A percentile compares a stretch with the other conserved stretches of the same genome.
Conservation (phyloP, 1,140 invertebrate species). For the Penaeus japonicus region DNA sequence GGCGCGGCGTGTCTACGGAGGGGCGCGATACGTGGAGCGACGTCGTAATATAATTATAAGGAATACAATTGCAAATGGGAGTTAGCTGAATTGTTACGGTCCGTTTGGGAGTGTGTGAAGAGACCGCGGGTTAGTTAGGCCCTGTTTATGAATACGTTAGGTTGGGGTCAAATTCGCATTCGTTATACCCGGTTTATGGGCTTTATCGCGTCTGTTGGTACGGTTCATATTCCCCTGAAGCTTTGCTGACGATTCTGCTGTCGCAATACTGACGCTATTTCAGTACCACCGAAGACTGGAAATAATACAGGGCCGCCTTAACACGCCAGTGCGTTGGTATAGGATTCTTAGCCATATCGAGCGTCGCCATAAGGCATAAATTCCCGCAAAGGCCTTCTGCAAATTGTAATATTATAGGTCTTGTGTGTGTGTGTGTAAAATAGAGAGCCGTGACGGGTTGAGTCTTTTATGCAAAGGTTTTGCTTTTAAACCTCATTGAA, state of each 20-base stretch:
- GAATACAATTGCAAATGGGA: slow-evolving; percentile 27
- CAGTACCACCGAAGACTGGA: too few relatives aligned
- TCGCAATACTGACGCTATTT: not conserved
- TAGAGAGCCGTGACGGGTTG: slow-evolving; percentile 30
- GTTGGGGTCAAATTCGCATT: slow-evolving; percentile 7
- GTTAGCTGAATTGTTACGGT: slow-evolving; percentile 24
- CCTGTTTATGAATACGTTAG: slow-evolving; percentile 27
- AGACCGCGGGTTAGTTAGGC: not conserved
- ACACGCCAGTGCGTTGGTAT: not conserved
- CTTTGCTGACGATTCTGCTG: not conserved
- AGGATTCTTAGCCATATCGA: not conserved
- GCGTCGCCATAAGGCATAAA: not conserved
- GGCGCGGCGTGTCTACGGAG: not conserved
- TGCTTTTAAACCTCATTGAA: slow-evolving; percentile 32
- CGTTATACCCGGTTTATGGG: not conserved
- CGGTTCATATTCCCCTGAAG: not conserved
- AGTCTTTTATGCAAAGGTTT: slow-evolving; percentile 38
- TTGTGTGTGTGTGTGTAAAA: slow-evolving; percentile 22
- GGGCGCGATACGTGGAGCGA: not conserved
- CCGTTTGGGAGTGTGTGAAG: slow-evolving; percentile 27
- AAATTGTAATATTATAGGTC: slow-evolving; percentile 24
- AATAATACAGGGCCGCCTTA: not conserved
- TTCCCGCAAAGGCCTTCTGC: not conserved
- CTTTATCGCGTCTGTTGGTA: slow-evolving; percentile 2
- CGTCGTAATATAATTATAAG: not conserved